Base-by-base conservation (phyloP, 1,140 invertebrate species). In the Adelges cooleyi region DNA sequence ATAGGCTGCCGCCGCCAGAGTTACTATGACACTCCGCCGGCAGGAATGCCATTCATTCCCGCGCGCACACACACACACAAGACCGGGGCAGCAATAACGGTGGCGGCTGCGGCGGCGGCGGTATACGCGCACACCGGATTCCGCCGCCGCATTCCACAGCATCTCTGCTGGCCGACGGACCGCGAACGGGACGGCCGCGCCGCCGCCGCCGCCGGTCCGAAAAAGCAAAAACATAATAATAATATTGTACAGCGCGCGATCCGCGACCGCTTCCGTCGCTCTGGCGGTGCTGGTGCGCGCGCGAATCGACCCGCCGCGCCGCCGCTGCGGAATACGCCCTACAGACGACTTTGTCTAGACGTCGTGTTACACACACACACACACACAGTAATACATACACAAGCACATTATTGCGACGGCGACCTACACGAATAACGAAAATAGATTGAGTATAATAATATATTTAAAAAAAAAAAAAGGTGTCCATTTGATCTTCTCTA, bases 261-360 rank as follows among this genome's bases (percentile, higher is more conserved):
- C n/a, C n/a, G n/a, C n/a, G 5, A 33, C 29, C 29, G 29, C 29
- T 33, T 5, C 29, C 11, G 29, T 5, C 11, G 11, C 11, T 6
- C 29, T 11, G 11, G 11, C 11, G n/a, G 11, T 33, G 11, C 29
- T 11, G 11, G 29, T 33, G 29, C 29, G 11, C 20, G 42, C 42
- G 56, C 56, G 42, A 62, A 62, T 62, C 56, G 56, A 62, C 56
- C 56, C 56, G 56, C 11, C 56, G 56, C 56, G 56, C 17, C 44
- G 46, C 56, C 56, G 56, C 11, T 42, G 56, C 56, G 56, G 25
- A 62, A 62, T 48, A 62, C 56, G 42, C 56, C 56, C 56, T 62
- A 62, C 56, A 62, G 56, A 62, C 56, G 56, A 62, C 56, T 62
- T 62, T 33, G 56, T 62, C 56, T 62, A 62, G 56, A 62, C 56